phyloP scores from a whole-genome alignment of 1,140 invertebrate genomes.

The Charaxes varanes region DNA sequence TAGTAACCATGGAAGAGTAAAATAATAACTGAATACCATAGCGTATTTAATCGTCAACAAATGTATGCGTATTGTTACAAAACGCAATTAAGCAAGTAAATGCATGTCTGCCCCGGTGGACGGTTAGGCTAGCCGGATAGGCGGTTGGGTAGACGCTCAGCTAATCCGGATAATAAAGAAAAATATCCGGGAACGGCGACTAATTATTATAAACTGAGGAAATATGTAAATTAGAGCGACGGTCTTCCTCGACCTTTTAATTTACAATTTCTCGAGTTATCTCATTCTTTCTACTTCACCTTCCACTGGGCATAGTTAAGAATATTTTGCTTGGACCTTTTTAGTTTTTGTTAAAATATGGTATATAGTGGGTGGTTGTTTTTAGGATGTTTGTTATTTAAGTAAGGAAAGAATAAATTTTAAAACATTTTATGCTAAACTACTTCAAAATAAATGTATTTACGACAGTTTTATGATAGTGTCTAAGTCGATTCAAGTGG shows the following conservation, averaged over 20 bases:
- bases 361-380: too few relatives aligned
- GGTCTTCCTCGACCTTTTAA: slow-evolving; percentile 37
- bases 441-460: slow-evolving; percentile 4
- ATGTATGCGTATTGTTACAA: slow-evolving; percentile 25
- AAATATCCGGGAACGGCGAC: slow-evolving; percentile 47
- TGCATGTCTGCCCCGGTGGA: slow-evolving; percentile 13
- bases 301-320: too few relatives aligned
- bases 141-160: slow-evolving; percentile 6
- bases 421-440: slow-evolving; percentile 3
- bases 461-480: slow-evolving; percentile 3
- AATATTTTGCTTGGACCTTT: too few relatives aligned
- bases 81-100: slow-evolving; percentile 36
- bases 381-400: too few relatives aligned
- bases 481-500: slow-evolving; percentile 1
- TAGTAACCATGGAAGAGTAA: too few relatives aligned
- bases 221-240: slow-evolving; percentile 50
- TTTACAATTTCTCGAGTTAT: slow-evolving; percentile 35
- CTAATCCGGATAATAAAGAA: slow-evolving; percentile 62
- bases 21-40: not conserved
- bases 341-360: too few relatives aligned
- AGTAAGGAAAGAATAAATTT: too few relatives aligned
- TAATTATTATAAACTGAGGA: slow-evolving; percentile 62
- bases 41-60: slow-evolving; percentile 3
- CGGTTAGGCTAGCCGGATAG: too few relatives aligned
- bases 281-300: slow-evolving; percentile 4